A percentile compares a stretch with the other conserved stretches of the same genome.
Conservation (phyloP, 1,140 invertebrate species). For the Cherax quadricarinatus region DNA sequence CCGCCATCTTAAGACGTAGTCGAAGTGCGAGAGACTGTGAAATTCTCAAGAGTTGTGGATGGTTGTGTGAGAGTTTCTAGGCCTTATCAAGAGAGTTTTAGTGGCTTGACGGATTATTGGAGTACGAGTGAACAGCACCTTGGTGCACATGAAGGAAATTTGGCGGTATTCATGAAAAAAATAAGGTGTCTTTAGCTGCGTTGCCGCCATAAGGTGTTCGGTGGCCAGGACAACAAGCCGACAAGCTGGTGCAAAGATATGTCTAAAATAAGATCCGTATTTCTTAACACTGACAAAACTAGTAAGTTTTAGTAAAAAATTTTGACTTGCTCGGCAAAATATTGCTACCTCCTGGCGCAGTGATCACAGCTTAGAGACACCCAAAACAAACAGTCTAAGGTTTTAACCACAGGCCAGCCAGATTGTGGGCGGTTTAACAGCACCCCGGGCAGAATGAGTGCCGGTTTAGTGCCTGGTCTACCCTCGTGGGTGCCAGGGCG, state of each 20-base stretch:
- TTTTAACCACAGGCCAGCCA: neutral
- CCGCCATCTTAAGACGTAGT: no score
- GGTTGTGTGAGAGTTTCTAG: neutral
- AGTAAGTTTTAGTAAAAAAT: no score
- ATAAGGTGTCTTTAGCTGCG: no score
- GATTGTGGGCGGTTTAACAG: neutral
- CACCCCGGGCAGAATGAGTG: conserved; percentile 45
- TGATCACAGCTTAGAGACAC: neutral
- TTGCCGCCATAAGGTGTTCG: no score
- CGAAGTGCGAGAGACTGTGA: neutral
- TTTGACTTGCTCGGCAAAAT: neutral
- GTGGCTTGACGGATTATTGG: neutral
- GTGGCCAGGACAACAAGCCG: no score
- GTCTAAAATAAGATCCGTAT: no score
- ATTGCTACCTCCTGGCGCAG: neutral
- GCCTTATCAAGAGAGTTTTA: neutral
- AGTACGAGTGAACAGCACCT: neutral
- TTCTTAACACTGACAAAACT: no score
- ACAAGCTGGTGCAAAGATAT: no score
- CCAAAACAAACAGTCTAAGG: neutral
- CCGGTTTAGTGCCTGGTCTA: conserved; percentile 48
- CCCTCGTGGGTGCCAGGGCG: conserved; percentile 53
- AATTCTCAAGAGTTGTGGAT: neutral
- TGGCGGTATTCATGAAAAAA: no score
- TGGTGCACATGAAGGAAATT: no score